phyloP scores from a whole-genome alignment of 2,888 invertebrate species.

The Hymenopus coronatus region DNA sequence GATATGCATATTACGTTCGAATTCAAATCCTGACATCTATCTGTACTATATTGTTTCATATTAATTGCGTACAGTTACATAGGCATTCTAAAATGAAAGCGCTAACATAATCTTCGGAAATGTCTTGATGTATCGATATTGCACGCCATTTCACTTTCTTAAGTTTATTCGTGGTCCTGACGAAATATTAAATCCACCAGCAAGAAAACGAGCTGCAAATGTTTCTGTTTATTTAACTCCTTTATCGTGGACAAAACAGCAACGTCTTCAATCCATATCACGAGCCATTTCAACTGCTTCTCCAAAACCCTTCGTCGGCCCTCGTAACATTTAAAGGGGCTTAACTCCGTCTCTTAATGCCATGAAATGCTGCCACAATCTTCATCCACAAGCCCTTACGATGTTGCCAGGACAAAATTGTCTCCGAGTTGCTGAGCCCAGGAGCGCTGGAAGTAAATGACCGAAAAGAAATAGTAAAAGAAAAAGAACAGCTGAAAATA shows the following conservation, averaged over 20 bases:
- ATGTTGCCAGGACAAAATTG: neutral
- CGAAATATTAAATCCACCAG: neutral
- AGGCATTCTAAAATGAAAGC: too few relatives aligned
- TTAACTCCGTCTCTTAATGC: neutral
- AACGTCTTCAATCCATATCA: neutral
- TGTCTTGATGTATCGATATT: neutral
- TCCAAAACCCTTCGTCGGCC: neutral
- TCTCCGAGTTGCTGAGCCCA: neutral
- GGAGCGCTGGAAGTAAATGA: neutral
- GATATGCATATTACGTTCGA: too few relatives aligned
- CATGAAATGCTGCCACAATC: constrained; percentile 5
- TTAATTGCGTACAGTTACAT: too few relatives aligned
- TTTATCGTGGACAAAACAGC: neutral
- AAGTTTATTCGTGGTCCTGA: neutral
- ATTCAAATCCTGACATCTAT: too few relatives aligned
- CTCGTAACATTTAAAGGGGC: neutral
- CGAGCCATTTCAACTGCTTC: neutral
- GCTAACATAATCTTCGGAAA: neutral
- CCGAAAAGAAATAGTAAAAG: neutral
- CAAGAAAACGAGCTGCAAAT: neutral
- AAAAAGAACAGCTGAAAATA: neutral
- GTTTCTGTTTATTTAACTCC: neutral
- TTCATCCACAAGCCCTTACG: neutral
- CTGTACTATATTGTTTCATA: too few relatives aligned
- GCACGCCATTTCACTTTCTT: neutral